Percentiles rank a stretch among this genome's conserved stretches.
Conservation (phyloP, 1,140 invertebrate genomes). For the Adelges cooleyi region DNA sequence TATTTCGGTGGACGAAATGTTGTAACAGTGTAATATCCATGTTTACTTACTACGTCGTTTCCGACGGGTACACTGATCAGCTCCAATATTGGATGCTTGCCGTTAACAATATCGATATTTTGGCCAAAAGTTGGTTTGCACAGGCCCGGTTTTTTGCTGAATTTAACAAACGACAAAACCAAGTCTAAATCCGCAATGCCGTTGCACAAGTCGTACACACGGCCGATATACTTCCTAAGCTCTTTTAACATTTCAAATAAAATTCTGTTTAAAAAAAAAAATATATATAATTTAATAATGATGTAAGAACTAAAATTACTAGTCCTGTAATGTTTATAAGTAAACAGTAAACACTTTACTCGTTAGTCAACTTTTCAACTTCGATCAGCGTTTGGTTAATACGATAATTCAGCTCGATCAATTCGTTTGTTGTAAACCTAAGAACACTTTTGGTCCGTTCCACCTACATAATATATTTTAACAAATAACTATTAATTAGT, state of each 20-base stretch:
- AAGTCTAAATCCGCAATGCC: slow-evolving; percentile 69
- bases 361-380: slow-evolving; percentile 66
- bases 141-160: slow-evolving; percentile 42
- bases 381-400: slow-evolving; percentile 61
- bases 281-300: neutral
- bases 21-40: no score
- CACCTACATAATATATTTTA: slow-evolving; percentile 43
- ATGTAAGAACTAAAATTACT: no score
- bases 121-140: slow-evolving; percentile 60
- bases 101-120: slow-evolving; percentile 54
- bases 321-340: no score
- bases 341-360: slow-evolving; percentile 44
- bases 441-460: slow-evolving; percentile 48
- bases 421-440: slow-evolving; percentile 64
- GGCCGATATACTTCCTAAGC: slow-evolving; percentile 55
- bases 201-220: slow-evolving; percentile 68
- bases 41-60: slow-evolving; percentile 66
- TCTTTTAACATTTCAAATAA: slow-evolving; percentile 47
- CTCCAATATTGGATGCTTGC: slow-evolving; percentile 69
- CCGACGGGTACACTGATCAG: slow-evolving; percentile 49
- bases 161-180: slow-evolving; percentile 58
- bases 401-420: slow-evolving; percentile 56
- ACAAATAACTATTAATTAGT: no score
- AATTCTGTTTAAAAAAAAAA: slow-evolving; percentile 43
- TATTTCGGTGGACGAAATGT: no score